phyloP scores from a whole-genome alignment of 2,113 vertebrate genomes.

The Anarhynchus alexandrinus region DNA sequence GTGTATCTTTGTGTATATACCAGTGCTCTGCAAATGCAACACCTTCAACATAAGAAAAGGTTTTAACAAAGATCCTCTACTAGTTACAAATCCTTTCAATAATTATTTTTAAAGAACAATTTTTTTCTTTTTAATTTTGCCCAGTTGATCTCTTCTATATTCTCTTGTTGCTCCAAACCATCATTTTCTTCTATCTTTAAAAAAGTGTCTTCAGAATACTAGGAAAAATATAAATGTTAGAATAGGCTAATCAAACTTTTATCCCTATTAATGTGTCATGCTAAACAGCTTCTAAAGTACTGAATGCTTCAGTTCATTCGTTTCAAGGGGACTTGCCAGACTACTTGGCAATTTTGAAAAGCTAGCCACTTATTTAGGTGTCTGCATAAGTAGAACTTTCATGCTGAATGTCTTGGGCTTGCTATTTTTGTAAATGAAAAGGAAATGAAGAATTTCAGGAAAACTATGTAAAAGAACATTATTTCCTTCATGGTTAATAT shows the following conservation, averaged over 20 bases:
- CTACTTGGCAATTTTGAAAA: not conserved
- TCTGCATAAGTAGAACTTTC: not conserved
- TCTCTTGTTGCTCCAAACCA: not conserved
- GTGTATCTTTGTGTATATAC: not conserved
- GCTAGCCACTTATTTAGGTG: not conserved
- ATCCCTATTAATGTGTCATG: not conserved
- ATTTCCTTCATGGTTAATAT: not conserved
- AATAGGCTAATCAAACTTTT: not conserved
- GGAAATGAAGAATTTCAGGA: not conserved
- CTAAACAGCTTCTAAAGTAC: not conserved
- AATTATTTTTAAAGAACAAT: not conserved
- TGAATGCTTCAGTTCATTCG: not conserved
- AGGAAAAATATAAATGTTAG: not conserved
- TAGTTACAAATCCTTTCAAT: not conserved
- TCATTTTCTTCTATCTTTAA: not conserved
- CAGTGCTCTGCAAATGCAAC: not conserved
- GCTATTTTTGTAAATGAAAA: not conserved
- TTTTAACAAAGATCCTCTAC: not conserved
- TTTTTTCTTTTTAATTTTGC: not conserved
- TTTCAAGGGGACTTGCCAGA: not conserved
- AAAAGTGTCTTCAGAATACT: not conserved
- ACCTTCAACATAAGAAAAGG: not conserved
- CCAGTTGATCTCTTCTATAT: not conserved
- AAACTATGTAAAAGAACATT: not conserved
- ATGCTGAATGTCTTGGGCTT: not conserved